A percentile compares a stretch with the other conserved stretches of the same genome.
phyloP scores from a whole-genome alignment of 2,113 vertebrate species.

The Myiozetetes cayanensis region DNA sequence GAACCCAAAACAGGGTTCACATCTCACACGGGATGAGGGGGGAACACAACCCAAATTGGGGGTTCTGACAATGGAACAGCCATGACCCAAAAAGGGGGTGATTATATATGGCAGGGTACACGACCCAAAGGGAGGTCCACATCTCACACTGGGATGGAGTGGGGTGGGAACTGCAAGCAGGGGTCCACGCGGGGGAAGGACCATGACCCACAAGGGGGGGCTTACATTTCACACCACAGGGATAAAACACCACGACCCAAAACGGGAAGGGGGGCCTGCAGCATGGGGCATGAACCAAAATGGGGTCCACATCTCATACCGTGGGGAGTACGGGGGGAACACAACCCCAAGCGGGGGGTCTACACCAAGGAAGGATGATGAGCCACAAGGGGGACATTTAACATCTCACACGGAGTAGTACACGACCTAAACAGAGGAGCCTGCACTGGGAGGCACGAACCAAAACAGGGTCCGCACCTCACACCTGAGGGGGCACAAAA shows the following conservation, averaged over 20 bases:
- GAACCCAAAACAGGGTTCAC: accelerated
- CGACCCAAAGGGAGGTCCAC: neutral
- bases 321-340: accelerated
- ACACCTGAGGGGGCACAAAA: neutral
- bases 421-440: too few species aligned
- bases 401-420: neutral
- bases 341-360: neutral
- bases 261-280: neutral
- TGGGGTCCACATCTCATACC: neutral
- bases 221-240: neutral
- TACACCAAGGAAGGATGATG: accelerated
- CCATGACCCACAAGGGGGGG: neutral
- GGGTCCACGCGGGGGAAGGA: accelerated
- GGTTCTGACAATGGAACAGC: neutral
- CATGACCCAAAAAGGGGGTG: neutral
- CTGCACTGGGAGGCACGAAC: neutral
- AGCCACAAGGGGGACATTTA: neutral
- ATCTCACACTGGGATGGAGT: neutral
- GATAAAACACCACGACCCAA: neutral
- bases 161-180: accelerated
- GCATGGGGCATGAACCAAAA: neutral
- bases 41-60: neutral
- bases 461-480: neutral
- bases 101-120: neutral
- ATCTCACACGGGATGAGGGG: neutral